Conservation (phyloP, 2,797 vertebrate genomes). For the Dicrostonyx torquatus region DNA sequence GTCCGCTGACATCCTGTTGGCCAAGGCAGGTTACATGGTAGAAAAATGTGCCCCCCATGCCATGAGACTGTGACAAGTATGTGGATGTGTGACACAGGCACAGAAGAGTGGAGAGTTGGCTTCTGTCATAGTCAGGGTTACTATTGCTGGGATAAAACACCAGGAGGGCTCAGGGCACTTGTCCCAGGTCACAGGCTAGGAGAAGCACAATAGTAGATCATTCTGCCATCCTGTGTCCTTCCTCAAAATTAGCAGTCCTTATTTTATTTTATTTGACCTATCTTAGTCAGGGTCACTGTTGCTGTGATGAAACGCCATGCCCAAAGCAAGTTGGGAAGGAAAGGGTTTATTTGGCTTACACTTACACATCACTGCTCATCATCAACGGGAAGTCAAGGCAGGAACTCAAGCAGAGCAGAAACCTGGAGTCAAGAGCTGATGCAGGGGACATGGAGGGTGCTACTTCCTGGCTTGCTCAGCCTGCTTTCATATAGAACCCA, state of each 20-base stretch:
- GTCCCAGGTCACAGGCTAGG: background rate
- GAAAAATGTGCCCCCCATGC: background rate
- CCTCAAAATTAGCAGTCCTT: background rate
- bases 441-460: background rate
- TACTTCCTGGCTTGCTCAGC: background rate
- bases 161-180: background rate
- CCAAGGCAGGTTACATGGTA: background rate
- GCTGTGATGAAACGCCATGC: background rate
- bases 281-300: background rate
- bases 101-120: background rate
- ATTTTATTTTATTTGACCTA: background rate
- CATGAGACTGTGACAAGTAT: background rate
- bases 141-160: background rate
- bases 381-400: background rate
- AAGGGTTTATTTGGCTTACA: background rate
- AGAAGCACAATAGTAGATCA: background rate
- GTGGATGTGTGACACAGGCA: accelerated
- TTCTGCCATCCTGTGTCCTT: background rate
- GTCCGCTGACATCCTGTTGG: background rate
- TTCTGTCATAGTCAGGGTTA: background rate
- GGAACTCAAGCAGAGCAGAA: background rate
- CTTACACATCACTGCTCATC: background rate
- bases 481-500: background rate
- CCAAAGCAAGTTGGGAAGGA: background rate
- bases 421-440: background rate